Conservation (phyloP, 2,888 invertebrate genomes). For the Ramazzottius varieornatus region DNA sequence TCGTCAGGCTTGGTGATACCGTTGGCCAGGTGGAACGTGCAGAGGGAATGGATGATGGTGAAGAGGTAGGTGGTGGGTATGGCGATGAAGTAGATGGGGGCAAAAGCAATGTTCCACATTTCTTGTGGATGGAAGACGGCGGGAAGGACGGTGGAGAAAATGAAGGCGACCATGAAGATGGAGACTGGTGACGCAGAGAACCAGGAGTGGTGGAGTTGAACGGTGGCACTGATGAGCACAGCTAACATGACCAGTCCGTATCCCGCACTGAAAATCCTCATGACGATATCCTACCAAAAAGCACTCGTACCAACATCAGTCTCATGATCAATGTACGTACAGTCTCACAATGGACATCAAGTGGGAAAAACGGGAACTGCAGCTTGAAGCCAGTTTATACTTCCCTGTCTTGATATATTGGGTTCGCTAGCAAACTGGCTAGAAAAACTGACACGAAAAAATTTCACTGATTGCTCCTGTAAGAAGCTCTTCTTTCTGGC, state of each 20-base stretch:
- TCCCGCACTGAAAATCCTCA: neutral
- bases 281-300: neutral
- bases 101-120: neutral
- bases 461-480: too few species aligned
- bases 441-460: too few species aligned
- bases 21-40: neutral
- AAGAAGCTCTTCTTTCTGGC: too few species aligned
- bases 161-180: constrained; percentile 3
- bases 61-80: neutral
- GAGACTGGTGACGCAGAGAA: neutral
- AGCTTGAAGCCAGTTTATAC: too few species aligned
- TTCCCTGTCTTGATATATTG: too few species aligned
- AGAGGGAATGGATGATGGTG: neutral
- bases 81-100: neutral
- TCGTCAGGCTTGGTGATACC: neutral
- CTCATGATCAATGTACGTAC: too few species aligned
- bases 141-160: neutral
- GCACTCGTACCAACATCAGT: too few species aligned
- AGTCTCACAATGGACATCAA: too few species aligned
- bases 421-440: too few species aligned
- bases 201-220: neutral
- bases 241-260: constrained; percentile 2
- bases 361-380: too few species aligned
- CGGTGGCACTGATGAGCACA: neutral
- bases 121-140: neutral